A percentile compares a stretch with the other conserved stretches of the same genome.
phyloP scores from a whole-genome alignment of 2,797 vertebrate species.

The Enteromius thamalakanensis region DNA sequence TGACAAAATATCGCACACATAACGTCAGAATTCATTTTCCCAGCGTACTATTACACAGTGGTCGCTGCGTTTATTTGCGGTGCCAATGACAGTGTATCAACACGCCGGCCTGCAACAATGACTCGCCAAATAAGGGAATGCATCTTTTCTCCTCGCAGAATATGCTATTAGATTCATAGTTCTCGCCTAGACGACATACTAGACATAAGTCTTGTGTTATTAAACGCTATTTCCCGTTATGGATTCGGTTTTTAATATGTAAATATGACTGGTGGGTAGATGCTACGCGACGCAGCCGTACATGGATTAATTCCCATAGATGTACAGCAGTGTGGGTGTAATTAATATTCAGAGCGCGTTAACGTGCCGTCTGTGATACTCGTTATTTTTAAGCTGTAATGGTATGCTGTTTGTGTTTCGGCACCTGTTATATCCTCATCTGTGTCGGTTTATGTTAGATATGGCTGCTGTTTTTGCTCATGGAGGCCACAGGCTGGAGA shows the following conservation, averaged over 20 bases:
- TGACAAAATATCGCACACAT: neutral
- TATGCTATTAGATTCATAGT: too few species aligned
- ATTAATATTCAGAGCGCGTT: conserved; percentile 32
- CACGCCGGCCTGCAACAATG: conserved; percentile 55
- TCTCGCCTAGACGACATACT: neutral
- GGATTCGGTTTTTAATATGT: neutral
- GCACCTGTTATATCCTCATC: conserved; percentile 23
- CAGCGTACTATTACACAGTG: conserved; percentile 4
- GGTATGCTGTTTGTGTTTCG: conserved; percentile 1
- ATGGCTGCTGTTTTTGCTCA: conserved; percentile 41
- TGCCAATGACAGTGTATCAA: conserved; percentile 40
- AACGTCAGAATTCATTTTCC: conserved; percentile 20
- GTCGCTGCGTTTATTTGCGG: conserved; percentile 25
- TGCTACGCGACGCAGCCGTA: conserved; percentile 21
- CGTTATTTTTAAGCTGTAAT: neutral
- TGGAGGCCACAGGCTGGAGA: conserved; percentile 46
- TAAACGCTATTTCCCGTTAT: neutral
- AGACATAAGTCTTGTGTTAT: neutral
- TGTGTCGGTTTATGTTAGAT: conserved; percentile 4
- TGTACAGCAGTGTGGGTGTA: conserved; percentile 33
- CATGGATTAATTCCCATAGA: conserved; percentile 1
- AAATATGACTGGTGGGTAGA: conserved; percentile 7
- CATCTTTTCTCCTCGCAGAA: neutral
- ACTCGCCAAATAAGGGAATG: conserved; percentile 49
- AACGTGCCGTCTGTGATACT: conserved; percentile 19